phyloP scores from a whole-genome alignment of 2,797 vertebrate genomes.

The Sebastes taczanowskii region DNA sequence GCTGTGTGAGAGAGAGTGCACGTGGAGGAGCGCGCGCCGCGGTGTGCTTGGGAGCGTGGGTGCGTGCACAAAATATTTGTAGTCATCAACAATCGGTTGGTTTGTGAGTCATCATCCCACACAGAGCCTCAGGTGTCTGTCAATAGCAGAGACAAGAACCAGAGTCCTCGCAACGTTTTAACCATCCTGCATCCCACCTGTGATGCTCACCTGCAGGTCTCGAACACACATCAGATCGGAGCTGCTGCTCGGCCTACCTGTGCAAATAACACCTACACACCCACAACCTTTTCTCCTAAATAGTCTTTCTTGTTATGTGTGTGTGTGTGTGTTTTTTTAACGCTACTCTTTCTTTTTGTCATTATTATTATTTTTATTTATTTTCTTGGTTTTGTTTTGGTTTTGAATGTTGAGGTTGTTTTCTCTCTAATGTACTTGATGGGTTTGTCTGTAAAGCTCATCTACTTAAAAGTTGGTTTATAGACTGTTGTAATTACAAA shows the following conservation, averaged over 20 bases:
- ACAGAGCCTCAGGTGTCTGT: conserved; percentile 41
- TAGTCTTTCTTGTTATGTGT: no score
- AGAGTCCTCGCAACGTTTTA: neutral
- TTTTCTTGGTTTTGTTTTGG: no score
- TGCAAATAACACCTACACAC: neutral
- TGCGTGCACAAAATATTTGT: conserved; percentile 65
- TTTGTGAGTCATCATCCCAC: conserved; percentile 73
- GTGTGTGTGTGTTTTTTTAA: no score
- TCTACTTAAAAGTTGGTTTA: no score
- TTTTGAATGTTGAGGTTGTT: no score
- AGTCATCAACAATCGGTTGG: conserved; percentile 43
- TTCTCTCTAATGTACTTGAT: no score
- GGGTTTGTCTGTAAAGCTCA: no score
- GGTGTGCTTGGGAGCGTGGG: conserved; percentile 57
- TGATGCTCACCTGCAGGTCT: conserved; percentile 1
- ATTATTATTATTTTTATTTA: no score
- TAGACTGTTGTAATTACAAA: no score
- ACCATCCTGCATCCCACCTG: neutral
- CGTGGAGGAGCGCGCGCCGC: conserved; percentile 56
- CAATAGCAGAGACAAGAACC: neutral
- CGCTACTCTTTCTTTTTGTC: no score
- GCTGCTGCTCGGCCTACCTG: neutral
- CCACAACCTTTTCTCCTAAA: neutral
- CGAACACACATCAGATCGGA: neutral
- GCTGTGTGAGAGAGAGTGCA: conserved; percentile 55